Evolutionary conservation across 2,888 invertebrate genomes (phyloP).

Genomic region (Chymomyza fuscimana): DNA sequence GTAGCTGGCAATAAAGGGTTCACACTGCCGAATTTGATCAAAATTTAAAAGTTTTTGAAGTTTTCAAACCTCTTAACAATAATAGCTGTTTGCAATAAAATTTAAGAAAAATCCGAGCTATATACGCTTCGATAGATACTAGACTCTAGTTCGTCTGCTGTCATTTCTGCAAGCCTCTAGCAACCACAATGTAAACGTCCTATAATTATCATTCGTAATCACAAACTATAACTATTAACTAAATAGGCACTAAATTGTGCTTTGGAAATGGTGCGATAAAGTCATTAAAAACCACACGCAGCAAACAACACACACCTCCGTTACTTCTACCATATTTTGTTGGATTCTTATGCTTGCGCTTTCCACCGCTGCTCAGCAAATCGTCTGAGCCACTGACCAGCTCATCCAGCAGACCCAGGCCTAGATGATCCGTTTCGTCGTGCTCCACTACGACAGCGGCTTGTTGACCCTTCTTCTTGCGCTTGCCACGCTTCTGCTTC

Average conservation of each 20-base stretch:
- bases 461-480: slow-evolving; percentile 70
- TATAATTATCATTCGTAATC: background rate
- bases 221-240: slow-evolving; percentile 9
- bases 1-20: background rate
- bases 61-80: too few relatives aligned
- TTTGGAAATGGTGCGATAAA: slow-evolving; percentile 75
- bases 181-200: background rate
- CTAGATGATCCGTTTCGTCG: slow-evolving; percentile 59
- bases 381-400: slow-evolving; percentile 54
- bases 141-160: too few relatives aligned
- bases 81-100: too few relatives aligned
- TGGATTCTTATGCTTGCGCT: slow-evolving; percentile 75
- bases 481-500: slow-evolving; percentile 73
- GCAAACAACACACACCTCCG: slow-evolving; percentile 78
- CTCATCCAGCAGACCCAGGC: slow-evolving; percentile 70
- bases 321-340: slow-evolving; percentile 80
- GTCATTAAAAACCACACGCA: slow-evolving; percentile 76
- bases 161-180: background rate
- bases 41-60: too few relatives aligned
- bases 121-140: too few relatives aligned
- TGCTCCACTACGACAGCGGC: slow-evolving; percentile 49
- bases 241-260: slow-evolving; percentile 64
- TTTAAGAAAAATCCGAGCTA: too few relatives aligned
- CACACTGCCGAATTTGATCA: too few relatives aligned
- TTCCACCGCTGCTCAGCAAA: slow-evolving; percentile 51